These are phyloP conservation scores for Cyanistes caeruleus DNA, from an alignment of 2,113 vertebrate species.

Conservation along the genomic window DNA sequence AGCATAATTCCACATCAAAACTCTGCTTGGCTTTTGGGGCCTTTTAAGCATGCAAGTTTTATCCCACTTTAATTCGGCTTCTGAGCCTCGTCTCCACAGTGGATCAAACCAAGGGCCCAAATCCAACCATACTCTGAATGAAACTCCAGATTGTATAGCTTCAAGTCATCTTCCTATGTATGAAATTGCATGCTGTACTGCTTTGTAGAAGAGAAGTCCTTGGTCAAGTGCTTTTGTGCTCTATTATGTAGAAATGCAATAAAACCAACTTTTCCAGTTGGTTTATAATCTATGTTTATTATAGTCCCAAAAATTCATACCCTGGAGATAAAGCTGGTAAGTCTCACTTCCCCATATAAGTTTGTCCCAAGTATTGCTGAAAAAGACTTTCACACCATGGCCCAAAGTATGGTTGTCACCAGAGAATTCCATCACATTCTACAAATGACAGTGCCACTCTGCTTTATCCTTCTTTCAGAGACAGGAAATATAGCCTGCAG, in stretches of 20 bases:
- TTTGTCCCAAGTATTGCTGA: neutral
- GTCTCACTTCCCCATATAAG: neutral
- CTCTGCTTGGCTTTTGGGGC: neutral
- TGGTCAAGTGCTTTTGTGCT: neutral
- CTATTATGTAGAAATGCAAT: neutral
- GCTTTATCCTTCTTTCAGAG: neutral
- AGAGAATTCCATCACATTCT: neutral
- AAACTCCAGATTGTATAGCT: constrained; percentile 29
- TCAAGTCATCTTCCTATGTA: constrained; percentile 13
- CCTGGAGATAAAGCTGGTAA: neutral
- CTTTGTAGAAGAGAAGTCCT: neutral
- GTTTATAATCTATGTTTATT: neutral
- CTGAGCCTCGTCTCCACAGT: neutral
- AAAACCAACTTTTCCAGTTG: neutral
- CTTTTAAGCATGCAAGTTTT: neutral
- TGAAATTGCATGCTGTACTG: neutral
- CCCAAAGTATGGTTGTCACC: neutral
- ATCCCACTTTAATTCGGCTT: constrained; percentile 36
- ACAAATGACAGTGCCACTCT: neutral
- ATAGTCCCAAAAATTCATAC: neutral
- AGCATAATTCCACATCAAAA: constrained; percentile 56
- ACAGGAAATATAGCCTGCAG: neutral
- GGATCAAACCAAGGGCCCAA: constrained; percentile 5
- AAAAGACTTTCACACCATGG: neutral
- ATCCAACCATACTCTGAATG: neutral